Evolutionary conservation across 2,113 vertebrate species (phyloP).

Genomic region (Gnathonemus echidnorhynchus): DNA sequence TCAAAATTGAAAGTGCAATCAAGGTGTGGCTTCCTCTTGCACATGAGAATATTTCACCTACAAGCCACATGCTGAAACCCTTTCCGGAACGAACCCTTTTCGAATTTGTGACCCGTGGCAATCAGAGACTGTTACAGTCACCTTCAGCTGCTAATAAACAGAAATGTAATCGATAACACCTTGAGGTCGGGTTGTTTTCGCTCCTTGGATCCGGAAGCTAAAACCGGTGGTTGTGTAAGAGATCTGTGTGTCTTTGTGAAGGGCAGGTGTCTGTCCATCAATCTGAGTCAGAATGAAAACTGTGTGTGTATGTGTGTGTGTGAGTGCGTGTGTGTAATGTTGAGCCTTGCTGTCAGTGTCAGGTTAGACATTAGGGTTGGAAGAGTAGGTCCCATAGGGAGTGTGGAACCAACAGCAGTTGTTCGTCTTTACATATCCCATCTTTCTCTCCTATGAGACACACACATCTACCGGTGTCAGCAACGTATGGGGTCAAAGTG

Average conservation of each 20-base stretch:
- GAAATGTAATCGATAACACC: not conserved
- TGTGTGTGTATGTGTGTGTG: not conserved
- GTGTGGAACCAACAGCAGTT: not conserved
- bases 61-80: not conserved
- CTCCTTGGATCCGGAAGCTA: not conserved
- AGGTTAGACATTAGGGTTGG: not conserved
- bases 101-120: not conserved
- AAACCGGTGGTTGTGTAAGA: not conserved
- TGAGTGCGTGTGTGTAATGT: not conserved
- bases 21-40: not conserved
- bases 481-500: not conserved
- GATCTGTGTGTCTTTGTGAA: conserved; percentile 15
- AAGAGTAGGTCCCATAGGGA: not conserved
- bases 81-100: not conserved
- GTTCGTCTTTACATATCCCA: not conserved
- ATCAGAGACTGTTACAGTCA: not conserved
- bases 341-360: not conserved
- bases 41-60: not conserved
- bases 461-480: not conserved
- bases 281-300: not conserved
- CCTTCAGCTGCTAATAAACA: not conserved
- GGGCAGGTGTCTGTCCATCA: conserved; percentile 10
- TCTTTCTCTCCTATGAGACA: not conserved
- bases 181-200: not conserved
- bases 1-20: not conserved